phyloP scores from a whole-genome alignment of 2,113 vertebrate species.

The Lophochroa leadbeateri region DNA sequence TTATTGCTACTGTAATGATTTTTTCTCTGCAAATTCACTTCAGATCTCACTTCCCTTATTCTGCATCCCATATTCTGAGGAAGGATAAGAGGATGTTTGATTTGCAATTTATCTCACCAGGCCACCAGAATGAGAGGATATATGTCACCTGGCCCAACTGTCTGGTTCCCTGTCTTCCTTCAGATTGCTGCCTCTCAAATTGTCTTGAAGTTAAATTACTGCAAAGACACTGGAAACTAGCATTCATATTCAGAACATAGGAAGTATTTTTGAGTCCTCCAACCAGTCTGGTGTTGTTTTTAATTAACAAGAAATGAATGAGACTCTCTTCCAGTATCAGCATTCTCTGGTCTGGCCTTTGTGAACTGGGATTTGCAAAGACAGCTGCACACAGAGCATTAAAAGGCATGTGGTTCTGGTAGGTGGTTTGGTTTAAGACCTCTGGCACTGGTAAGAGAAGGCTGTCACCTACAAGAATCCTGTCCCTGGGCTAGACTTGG shows the following conservation, averaged over 20 bases:
- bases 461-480: background rate
- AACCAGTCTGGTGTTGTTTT: background rate
- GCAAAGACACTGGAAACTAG: background rate
- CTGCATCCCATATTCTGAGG: background rate
- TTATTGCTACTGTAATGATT: background rate
- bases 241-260: background rate
- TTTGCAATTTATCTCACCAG: background rate
- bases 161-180: background rate
- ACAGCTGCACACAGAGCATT: background rate
- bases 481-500: fast-evolving
- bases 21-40: background rate
- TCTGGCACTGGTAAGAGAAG: background rate
- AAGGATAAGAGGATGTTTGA: background rate
- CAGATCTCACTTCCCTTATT: background rate
- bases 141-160: background rate
- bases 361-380: background rate
- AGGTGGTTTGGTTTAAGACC: background rate
- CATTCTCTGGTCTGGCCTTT: background rate
- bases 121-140: background rate
- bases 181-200: background rate
- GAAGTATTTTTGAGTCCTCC: background rate
- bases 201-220: background rate
- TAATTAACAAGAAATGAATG: background rate
- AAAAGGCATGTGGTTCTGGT: background rate
- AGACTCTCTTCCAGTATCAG: background rate